These are phyloP conservation scores for Agrochola lota DNA, from an alignment of 2,888 invertebrate species.

Conservation along the genomic window DNA sequence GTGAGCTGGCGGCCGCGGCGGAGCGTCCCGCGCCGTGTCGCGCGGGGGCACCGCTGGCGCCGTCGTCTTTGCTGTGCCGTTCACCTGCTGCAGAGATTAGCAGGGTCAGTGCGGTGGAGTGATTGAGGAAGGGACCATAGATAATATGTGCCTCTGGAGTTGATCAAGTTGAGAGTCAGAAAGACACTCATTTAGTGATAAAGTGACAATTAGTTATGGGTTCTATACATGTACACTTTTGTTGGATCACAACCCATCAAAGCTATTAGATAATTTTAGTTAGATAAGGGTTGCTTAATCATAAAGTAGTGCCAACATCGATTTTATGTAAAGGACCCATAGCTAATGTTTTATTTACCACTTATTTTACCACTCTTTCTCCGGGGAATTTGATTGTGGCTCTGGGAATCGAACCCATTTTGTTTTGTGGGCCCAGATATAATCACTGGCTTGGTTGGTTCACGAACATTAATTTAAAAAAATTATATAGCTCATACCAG, in stretches of 20 bases:
- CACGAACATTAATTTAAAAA: no score
- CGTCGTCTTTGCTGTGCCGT: conserved; percentile 91
- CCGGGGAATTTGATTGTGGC: background rate
- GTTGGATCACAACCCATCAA: background rate
- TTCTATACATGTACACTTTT: background rate
- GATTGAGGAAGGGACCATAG: no score
- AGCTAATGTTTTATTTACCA: no score
- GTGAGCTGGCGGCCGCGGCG: conserved; percentile 87
- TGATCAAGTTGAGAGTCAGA: no score
- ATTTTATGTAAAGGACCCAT: background rate
- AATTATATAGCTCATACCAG: no score
- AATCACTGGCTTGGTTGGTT: background rate
- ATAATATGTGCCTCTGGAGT: background rate
- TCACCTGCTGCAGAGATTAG: conserved; percentile 80
- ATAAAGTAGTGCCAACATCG: background rate
- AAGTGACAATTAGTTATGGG: background rate
- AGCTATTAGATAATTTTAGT: no score
- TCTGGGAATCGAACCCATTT: conserved; percentile 43
- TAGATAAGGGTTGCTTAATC: background rate
- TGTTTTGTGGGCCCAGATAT: background rate
- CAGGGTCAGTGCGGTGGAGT: conserved; percentile 15
- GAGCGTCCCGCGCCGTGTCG: conserved; percentile 86
- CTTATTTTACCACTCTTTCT: background rate
- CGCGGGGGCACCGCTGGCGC: conserved; percentile 92
- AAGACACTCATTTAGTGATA: no score